Evolutionary conservation across 2,888 invertebrate species (phyloP), one percentile per base, ranked within the genome.

Genomic region (Stenichneumon culpator): DNA sequence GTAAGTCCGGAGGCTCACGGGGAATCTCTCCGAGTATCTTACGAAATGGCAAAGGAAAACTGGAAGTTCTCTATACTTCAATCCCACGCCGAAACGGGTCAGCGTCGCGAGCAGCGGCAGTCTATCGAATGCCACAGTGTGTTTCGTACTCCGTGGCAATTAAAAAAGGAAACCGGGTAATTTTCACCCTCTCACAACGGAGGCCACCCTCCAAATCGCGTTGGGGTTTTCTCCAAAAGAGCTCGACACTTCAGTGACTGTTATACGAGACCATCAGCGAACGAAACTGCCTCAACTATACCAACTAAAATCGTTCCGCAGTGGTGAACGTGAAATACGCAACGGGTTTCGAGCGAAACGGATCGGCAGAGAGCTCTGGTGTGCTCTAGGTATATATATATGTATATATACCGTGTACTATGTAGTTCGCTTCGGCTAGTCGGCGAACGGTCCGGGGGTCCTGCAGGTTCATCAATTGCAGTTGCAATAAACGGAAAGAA

Each of bases 401-500:
- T 3, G 16, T 3, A 47, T 47, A 36, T 67, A 60, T 52, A 74
- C 25, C 60, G 36, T 44, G 70, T 14, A 57, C 60, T 44, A 36
- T 80, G 54, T n/a, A 73, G 60, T 25, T 19, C 57, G 22, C 70
- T 50, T 28, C 25, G 69, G 67, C 67, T 50, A 79, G 65, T 54
- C 50, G 69, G 72, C 52, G 57, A 82, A 82, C 72, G 65, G 77
- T 63, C 47, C 44, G 67, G 75, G 70, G 63, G 36, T 82, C 79
- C 82, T 79, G 85, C 80, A 84, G 79, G 77, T 85, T 86, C 87
- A 89, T 89, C 89, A 90, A 89, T 90, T 88, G 89, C 87, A 84
- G 88, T 88, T 88, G 90, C 89, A 88, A 86, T 89, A 87, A 88
- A 89, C 86, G 88, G 83, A 89, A 87, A 85, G 86, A 83, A 89